phyloP scores from a whole-genome alignment of 2,797 vertebrate genomes.

The Delichon dasypus region DNA sequence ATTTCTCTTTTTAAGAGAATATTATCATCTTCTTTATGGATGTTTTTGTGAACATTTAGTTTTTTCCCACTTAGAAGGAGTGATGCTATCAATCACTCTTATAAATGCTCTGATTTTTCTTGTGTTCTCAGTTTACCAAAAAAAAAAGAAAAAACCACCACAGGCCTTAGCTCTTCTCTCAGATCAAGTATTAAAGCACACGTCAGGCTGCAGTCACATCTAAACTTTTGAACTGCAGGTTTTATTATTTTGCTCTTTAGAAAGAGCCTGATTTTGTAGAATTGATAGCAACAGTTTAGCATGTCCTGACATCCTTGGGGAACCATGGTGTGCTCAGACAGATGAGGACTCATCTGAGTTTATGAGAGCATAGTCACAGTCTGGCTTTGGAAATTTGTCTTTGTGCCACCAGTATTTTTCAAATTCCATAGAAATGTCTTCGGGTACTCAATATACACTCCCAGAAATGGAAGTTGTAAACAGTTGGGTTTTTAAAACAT shows the following conservation, averaged over 20 bases:
- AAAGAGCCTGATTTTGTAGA: conserved; percentile 62
- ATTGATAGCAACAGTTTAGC: conserved; percentile 71
- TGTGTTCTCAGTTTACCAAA: not conserved
- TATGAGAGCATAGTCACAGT: conserved; percentile 63
- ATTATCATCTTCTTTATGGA: conserved; percentile 16
- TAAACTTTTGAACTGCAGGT: conserved; percentile 71
- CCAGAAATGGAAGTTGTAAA: conserved; percentile 23
- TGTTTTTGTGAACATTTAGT: conserved; percentile 42
- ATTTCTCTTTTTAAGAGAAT: conserved; percentile 27
- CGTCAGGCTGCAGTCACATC: conserved; percentile 56
- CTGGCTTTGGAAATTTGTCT: conserved; percentile 58
- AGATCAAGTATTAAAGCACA: conserved; percentile 66
- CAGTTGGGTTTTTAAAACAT: conserved; percentile 9
- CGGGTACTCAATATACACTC: not conserved
- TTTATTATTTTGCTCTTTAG: conserved; percentile 67
- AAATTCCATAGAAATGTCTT: conserved; percentile 51
- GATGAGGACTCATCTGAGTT: conserved; percentile 51
- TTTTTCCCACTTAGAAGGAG: conserved; percentile 31
- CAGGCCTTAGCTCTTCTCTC: conserved; percentile 18
- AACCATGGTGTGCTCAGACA: conserved; percentile 61
- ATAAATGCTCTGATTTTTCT: conserved; percentile 46
- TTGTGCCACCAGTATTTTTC: conserved; percentile 58
- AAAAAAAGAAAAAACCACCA: not conserved
- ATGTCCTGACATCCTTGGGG: conserved; percentile 53
- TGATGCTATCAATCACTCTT: conserved; percentile 14